These are phyloP conservation scores for Heterotilapia buettikoferi DNA, from an alignment of 2,113 vertebrate species.

Conservation along the genomic window DNA sequence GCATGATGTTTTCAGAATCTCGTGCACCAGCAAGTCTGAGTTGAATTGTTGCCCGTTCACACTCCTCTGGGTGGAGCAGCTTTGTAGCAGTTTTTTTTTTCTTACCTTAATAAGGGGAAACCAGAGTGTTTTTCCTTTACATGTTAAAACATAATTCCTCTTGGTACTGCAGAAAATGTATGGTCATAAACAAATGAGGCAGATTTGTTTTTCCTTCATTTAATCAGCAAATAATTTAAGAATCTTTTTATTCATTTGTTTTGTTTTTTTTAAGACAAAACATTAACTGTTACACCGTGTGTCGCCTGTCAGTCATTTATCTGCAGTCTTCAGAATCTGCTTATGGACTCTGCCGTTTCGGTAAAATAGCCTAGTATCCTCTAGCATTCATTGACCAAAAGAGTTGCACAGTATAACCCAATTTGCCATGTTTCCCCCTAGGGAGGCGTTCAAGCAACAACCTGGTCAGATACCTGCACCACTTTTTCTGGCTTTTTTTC, in stretches of 20 bases:
- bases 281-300: background rate
- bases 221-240: background rate
- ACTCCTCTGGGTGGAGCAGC: conserved; percentile 13
- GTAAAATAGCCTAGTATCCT: background rate
- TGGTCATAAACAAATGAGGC: background rate
- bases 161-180: background rate
- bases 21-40: conserved; percentile 20
- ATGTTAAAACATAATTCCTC: background rate
- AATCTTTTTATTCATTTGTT: background rate
- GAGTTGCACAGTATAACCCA: background rate
- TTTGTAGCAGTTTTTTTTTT: background rate
- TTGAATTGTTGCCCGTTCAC: conserved; percentile 12
- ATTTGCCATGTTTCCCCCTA: background rate
- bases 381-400: background rate
- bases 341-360: background rate
- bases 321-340: background rate
- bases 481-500: background rate
- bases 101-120: background rate
- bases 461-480: background rate
- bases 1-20: conserved; percentile 41
- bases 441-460: background rate
- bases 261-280: background rate
- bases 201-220: background rate
- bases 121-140: background rate
- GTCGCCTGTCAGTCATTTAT: background rate